Evolutionary conservation across 2,113 vertebrate genomes (phyloP).

Genomic region (Micronycteris hirsuta): DNA sequence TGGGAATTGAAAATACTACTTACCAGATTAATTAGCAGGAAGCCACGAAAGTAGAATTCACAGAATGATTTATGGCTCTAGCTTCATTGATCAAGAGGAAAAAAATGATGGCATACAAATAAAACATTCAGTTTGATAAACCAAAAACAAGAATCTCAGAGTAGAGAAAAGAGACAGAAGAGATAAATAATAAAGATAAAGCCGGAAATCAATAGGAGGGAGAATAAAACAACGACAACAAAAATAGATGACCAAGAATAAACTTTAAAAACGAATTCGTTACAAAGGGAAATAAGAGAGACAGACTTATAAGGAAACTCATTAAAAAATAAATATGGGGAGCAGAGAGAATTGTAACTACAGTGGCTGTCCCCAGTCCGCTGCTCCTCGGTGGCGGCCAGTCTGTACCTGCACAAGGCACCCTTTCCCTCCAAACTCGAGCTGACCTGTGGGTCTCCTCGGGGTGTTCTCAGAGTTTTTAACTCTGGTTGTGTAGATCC

Average conservation of each 20-base stretch:
- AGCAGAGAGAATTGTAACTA: background rate
- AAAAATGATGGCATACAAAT: background rate
- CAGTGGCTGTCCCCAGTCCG: rapidly evolving
- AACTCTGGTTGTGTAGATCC: background rate
- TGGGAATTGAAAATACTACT: background rate
- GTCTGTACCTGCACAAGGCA: rapidly evolving
- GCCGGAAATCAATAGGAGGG: background rate
- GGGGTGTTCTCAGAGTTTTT: background rate
- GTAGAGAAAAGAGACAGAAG: background rate
- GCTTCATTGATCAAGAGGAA: background rate
- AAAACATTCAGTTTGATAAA: background rate
- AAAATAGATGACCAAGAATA: background rate
- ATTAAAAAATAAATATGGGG: background rate
- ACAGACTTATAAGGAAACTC: background rate
- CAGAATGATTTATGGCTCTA: background rate
- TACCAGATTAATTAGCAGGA: background rate
- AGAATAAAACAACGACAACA: background rate
- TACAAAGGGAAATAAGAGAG: background rate
- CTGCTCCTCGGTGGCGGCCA: background rate
- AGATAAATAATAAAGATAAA: background rate
- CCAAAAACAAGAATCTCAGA: background rate
- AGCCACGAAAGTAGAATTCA: background rate
- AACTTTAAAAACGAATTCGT: background rate
- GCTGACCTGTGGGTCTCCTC: background rate
- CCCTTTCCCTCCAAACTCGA: background rate